phyloP scores from a whole-genome alignment of 2,113 vertebrate genomes.

The Xenotilapia flavipinnis region DNA sequence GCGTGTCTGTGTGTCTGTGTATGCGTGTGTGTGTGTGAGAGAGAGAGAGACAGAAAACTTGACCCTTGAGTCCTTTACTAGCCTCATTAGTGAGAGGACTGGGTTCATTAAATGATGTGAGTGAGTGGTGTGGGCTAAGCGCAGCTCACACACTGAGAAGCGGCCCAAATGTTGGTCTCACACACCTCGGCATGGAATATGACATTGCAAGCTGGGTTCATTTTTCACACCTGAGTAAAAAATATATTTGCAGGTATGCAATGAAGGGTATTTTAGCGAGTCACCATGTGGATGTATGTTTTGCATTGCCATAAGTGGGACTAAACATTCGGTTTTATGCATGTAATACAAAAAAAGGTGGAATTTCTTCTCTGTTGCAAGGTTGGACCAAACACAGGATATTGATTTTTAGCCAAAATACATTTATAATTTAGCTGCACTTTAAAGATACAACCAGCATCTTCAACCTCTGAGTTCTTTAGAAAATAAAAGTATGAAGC shows the following conservation, averaged over 20 bases:
- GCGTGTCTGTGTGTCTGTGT: background rate
- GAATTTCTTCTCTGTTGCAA: background rate
- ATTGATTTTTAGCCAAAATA: background rate
- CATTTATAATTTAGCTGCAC: background rate
- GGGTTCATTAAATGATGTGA: conserved; percentile 62
- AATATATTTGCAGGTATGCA: background rate
- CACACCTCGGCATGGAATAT: background rate
- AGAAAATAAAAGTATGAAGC: background rate
- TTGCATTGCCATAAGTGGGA: background rate
- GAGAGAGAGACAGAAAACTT: background rate
- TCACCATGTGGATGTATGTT: background rate
- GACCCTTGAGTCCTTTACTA: conserved; percentile 46
- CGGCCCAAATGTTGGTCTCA: background rate
- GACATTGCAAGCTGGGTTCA: background rate
- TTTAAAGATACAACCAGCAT: background rate
- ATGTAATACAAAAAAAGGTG: background rate
- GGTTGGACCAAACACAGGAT: background rate
- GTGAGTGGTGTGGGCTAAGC: conserved; percentile 1
- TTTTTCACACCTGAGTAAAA: background rate
- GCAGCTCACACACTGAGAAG: conserved; percentile 34
- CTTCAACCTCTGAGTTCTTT: background rate
- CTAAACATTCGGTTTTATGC: background rate
- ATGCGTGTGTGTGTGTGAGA: background rate
- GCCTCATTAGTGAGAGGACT: conserved; percentile 62
- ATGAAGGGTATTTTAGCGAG: background rate